Evolutionary conservation across 1,140 invertebrate species (phyloP).

Genomic region (Hydropsyche tenuis): DNA sequence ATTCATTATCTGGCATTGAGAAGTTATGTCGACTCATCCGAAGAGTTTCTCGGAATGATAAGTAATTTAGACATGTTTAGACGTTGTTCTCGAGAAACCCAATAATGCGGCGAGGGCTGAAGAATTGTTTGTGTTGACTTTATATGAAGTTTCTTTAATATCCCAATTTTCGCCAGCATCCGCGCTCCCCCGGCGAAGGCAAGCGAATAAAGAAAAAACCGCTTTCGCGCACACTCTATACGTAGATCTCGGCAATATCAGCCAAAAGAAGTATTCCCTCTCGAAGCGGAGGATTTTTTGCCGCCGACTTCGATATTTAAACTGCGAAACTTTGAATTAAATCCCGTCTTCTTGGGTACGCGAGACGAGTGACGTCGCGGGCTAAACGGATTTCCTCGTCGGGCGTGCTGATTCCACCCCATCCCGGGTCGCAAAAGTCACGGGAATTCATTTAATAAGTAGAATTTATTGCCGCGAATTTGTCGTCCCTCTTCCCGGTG

Average conservation of each 20-base stretch:
- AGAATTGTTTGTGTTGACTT: slow-evolving; percentile 16
- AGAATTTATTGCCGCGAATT: slow-evolving; percentile 50
- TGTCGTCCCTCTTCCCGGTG: slow-evolving; percentile 42
- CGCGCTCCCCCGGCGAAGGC: neutral
- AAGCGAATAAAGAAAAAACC: no score
- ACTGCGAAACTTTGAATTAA: slow-evolving; percentile 40
- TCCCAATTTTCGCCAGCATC: slow-evolving; percentile 18
- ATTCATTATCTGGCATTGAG: no score
- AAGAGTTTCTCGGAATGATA: neutral
- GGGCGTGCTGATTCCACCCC: slow-evolving; percentile 5
- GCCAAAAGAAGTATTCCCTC: neutral
- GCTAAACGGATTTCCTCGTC: slow-evolving; percentile 32
- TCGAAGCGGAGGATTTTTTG: neutral
- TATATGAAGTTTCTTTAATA: slow-evolving; percentile 27
- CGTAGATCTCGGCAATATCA: slow-evolving; percentile 12
- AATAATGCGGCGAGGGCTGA: neutral
- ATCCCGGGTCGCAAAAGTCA: slow-evolving; percentile 33
- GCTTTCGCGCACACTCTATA: no score
- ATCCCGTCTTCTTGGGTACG: slow-evolving; percentile 3
- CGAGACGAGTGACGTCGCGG: slow-evolving; percentile 43
- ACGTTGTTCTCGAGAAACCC: neutral
- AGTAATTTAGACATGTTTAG: neutral
- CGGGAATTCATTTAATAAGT: slow-evolving; percentile 49
- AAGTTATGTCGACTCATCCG: no score
- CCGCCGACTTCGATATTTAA: slow-evolving; percentile 22